A percentile compares a stretch with the other conserved stretches of the same genome.
Evolutionary conservation across 2,797 vertebrate species (phyloP).

Genomic region (Melanotaenia parkinsoni): DNA sequence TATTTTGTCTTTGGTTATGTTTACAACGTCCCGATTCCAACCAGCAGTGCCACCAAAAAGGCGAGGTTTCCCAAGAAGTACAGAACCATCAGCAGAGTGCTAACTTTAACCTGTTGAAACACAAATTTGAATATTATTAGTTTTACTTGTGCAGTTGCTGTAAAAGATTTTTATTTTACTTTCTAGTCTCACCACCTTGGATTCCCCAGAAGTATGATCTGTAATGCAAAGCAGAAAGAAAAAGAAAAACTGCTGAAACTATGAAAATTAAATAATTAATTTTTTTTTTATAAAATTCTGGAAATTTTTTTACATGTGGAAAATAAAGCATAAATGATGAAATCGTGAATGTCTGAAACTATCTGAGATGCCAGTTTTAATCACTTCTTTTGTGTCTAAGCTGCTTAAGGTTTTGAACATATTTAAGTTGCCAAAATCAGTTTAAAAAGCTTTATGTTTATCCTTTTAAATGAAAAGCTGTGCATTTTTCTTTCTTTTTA

Average conservation of each 20-base stretch:
- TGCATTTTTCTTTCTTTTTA: too few relatives aligned
- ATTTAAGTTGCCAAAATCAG: too few relatives aligned
- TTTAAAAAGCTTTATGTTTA: neutral
- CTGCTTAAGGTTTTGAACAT: too few relatives aligned
- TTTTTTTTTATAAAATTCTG: too few relatives aligned
- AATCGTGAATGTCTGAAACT: too few relatives aligned
- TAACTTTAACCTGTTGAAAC: conserved; percentile 53
- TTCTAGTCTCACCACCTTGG: conserved; percentile 41
- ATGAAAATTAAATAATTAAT: neutral
- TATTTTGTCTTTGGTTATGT: neutral
- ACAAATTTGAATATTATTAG: neutral
- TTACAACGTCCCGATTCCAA: conserved; percentile 78
- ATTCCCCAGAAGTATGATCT: conserved; percentile 3
- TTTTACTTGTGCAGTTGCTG: accelerated
- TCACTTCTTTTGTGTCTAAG: too few relatives aligned
- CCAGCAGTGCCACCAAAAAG: conserved; percentile 80
- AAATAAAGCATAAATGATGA: too few relatives aligned
- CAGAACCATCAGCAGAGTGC: conserved; percentile 53
- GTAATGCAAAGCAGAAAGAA: conserved; percentile 9
- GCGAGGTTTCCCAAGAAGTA: conserved; percentile 79
- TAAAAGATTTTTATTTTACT: neutral
- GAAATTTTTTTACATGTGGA: too few relatives aligned
- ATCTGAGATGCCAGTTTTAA: too few relatives aligned
- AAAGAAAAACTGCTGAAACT: neutral
- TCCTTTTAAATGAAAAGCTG: too few relatives aligned